Evolutionary conservation across 2,888 invertebrate genomes (phyloP), one percentile per base, ranked within the genome.

Genomic region (Eumacrocentrus americanus): DNA sequence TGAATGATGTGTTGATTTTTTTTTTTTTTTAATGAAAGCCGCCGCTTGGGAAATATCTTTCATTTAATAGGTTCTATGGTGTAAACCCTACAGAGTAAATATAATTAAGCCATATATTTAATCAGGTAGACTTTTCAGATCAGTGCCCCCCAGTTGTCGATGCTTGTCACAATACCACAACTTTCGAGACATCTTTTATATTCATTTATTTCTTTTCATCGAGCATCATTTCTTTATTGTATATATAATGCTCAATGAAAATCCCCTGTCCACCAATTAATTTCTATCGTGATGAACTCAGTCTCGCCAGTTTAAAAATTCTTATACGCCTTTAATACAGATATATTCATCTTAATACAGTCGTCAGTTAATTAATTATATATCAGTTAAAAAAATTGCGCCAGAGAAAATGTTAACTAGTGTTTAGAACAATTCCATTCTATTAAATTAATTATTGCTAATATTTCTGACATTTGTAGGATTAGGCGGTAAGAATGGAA

Each of bases 61-160:
- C 51, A 52, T 61, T 64, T 68, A 67, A 71, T 70, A 70, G 70
- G 70, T 68, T 74, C 74, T 74, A 74, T 76, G 76, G 77, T 29
- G 29, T 79, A 77, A 77, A 77, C 76, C 78, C 78, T 79, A 77
- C 75, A 77, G 78, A 78, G 77, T 78, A 78, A 78, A 78, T 79
- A 79, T 73, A 79, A 78, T 79, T 78, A 79, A 79, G 76, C 74
- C 78, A 78, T 79, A 79, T 77, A 78, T 79, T 79, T 79, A 79
- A 79, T 79, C 79, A 79, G 79, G 79, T 79, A 79, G 75, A 79
- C 77, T 78, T 77, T 77, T 79, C 79, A 76, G 79, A 77, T 72
- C 69, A 67, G 70, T 70, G 72, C 75, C 78, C 77, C 77, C 73
- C 69, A 55, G n/a, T 42, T 44, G 35, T 25, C 23, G 40, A 16